Base-by-base conservation (phyloP, 2,888 invertebrate species). In the Drosophila nigricruria region DNA sequence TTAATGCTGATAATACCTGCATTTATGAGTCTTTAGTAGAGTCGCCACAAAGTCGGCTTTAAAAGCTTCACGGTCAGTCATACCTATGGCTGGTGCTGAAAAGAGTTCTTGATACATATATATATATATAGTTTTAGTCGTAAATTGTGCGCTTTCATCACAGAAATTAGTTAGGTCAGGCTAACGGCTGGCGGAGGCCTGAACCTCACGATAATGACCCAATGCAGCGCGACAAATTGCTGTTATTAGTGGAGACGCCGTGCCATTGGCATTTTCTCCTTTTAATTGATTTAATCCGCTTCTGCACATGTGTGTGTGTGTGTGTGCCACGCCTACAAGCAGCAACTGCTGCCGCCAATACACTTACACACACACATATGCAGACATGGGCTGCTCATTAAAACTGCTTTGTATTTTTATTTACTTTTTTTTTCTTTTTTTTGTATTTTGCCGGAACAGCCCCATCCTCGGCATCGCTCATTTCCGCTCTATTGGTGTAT, bases 211-310 rank as follows among this genome's bases (percentile, higher is more conserved):
- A 73, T 88, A 88, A 85, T 82, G 85, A 70, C 73, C 82, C 63
- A 76, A 54, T 57, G 60, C 64, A 70, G 62, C 49, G 66, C 72
- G 71, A 70, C 65, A 74, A 83, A 85, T 58, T 74, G 77, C 70
- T 60, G 67, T 52, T 72, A 79, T 71, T 74, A 74, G 79, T 63
- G 23, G 50, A 65, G 67, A 47, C 70, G 76, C 60, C 54, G 65
- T 53, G 68, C 72, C 73, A 64, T 42, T 63, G 76, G 71, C 60
- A 73, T 76, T 88, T 88, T 78, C 75, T 67, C 77, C 56, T 78
- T 86, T 88, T 84, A 84, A 85, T 85, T 88, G 84, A 85, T 88
- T 88, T 88, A 85, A 85, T 85, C 84, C 83, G 83, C 76, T 88
- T 88, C 74, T 34, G 40, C 42, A 23, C 69, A 43, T 43, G 45